A percentile compares a stretch with the other conserved stretches of the same genome.
phyloP scores from a whole-genome alignment of 1,140 invertebrate genomes.

The Magallana angulata region DNA sequence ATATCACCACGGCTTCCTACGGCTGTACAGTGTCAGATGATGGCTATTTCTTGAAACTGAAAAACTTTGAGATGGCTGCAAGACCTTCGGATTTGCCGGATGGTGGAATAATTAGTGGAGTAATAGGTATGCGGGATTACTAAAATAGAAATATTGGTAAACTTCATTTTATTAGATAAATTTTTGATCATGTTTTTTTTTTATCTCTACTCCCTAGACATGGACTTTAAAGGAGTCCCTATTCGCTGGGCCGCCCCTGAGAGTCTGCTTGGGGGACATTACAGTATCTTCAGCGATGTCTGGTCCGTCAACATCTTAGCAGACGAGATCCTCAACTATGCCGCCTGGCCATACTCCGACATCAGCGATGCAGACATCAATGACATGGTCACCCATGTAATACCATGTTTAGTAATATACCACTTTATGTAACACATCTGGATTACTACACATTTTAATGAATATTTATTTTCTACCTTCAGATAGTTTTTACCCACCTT shows the following conservation, averaged over 20 bases:
- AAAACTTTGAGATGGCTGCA: conserved; percentile 17
- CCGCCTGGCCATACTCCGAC: not conserved
- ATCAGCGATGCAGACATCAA: not conserved
- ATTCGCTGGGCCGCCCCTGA: not conserved
- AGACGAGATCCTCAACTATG: not conserved
- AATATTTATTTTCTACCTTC: not conserved
- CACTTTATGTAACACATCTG: no score
- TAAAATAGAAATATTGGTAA: not conserved
- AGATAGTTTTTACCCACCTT: conserved; percentile 15
- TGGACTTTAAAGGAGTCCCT: not conserved
- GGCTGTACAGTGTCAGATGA: not conserved
- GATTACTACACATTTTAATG: no score
- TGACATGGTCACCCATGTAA: not conserved
- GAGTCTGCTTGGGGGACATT: not conserved
- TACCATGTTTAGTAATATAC: not conserved
- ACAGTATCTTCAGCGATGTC: conserved; percentile 8
- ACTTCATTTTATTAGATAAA: not conserved
- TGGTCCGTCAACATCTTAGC: conserved; percentile 23
- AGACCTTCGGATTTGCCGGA: not conserved
- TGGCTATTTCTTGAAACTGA: not conserved
- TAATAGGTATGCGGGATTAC: not conserved
- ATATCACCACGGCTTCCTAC: not conserved
- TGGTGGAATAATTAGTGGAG: not conserved
- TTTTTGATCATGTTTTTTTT: not conserved
- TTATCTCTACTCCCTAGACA: not conserved